Evolutionary conservation across 1,140 invertebrate genomes (phyloP).

Genomic region (Camponotus floridanus): DNA sequence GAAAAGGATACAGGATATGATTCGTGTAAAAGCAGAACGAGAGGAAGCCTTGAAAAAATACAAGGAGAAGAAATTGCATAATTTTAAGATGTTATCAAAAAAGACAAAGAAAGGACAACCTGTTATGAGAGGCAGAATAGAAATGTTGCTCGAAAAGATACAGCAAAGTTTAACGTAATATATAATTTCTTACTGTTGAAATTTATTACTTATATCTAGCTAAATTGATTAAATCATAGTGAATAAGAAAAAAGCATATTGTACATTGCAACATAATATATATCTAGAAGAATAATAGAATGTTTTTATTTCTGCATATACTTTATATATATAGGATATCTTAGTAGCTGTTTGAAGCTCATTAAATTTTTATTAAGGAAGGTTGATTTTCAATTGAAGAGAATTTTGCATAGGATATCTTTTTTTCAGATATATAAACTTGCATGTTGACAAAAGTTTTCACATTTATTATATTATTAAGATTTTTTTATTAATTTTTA

Average conservation of each 20-base stretch:
- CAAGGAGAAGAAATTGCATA: constrained; percentile 89
- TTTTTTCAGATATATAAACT: no score
- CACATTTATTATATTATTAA: no score
- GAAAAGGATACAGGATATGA: constrained; percentile 85
- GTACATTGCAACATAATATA: neutral
- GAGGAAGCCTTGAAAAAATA: constrained; percentile 89
- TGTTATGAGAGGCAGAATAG: constrained; percentile 91
- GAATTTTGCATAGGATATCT: neutral
- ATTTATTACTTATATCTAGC: neutral
- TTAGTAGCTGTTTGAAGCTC: neutral
- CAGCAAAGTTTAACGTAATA: constrained; percentile 73
- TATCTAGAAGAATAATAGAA: neutral
- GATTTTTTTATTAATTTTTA: no score
- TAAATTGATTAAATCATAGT: neutral
- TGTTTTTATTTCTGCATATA: neutral
- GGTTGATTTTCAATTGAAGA: neutral
- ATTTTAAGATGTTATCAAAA: constrained; percentile 89
- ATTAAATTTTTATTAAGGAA: neutral
- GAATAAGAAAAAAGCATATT: neutral
- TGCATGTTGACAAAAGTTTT: no score
- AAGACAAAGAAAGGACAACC: constrained; percentile 93
- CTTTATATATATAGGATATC: neutral
- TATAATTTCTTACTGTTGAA: neutral
- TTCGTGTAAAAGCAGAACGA: constrained; percentile 86
- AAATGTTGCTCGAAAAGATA: constrained; percentile 91